These are phyloP conservation scores for Gymnopithys bicolor DNA, from an alignment of 2,797 vertebrate genomes.

Conservation along the genomic window DNA sequence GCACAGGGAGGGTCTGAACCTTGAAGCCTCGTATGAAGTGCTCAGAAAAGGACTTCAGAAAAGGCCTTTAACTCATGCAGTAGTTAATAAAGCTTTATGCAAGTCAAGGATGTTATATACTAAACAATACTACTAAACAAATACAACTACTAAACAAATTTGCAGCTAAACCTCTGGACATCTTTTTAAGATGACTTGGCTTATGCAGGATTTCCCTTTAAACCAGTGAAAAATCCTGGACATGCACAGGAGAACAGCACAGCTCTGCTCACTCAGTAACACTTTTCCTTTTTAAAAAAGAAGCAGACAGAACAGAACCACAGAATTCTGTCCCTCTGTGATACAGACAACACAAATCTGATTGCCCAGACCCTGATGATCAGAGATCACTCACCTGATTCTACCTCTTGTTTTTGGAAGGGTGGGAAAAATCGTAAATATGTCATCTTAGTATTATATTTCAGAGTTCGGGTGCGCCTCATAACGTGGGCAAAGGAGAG, in stretches of 20 bases:
- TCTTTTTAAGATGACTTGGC: neutral
- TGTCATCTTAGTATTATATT: conserved; percentile 88
- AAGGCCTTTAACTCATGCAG: neutral
- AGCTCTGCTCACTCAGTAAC: neutral
- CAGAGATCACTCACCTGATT: conserved; percentile 66
- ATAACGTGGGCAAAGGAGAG: conserved; percentile 96
- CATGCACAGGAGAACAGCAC: neutral
- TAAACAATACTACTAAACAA: neutral
- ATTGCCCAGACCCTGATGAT: neutral
- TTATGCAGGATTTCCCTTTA: neutral
- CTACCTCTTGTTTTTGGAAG: conserved; percentile 80
- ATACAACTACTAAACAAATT: neutral
- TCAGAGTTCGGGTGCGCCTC: conserved; percentile 89
- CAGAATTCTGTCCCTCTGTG: neutral
- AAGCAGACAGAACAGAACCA: neutral
- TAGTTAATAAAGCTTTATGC: neutral
- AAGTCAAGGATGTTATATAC: neutral
- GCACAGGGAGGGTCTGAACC: neutral
- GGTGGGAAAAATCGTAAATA: conserved; percentile 96
- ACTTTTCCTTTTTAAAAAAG: neutral
- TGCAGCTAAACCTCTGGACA: neutral
- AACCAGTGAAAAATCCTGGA: neutral
- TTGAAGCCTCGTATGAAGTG: neutral
- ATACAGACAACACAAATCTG: neutral
- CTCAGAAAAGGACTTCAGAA: neutral